These are phyloP conservation scores for Schizothorax lantsangensis DNA, from an alignment of 2,797 vertebrate genomes.

Conservation along the genomic window DNA sequence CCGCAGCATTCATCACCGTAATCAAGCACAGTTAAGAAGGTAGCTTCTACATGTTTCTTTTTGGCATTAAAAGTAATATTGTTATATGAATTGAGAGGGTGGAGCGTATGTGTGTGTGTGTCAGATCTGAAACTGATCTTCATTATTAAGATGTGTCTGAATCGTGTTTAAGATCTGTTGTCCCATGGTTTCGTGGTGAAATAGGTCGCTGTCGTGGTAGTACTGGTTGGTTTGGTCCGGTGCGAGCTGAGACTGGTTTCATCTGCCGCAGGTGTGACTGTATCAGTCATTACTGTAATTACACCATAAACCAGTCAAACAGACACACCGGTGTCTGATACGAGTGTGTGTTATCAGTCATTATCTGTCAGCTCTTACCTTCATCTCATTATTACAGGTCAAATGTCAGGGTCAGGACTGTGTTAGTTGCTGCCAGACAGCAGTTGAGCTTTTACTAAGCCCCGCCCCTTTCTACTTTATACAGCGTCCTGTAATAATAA, in stretches of 20 bases:
- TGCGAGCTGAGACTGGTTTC: background rate
- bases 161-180: background rate
- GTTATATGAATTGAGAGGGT: too few species aligned
- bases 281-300: background rate
- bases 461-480: too few species aligned
- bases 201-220: background rate
- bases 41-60: too few species aligned
- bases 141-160: background rate
- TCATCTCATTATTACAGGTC: background rate
- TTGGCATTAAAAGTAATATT: too few species aligned
- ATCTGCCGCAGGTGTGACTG: background rate
- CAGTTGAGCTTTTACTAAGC: background rate
- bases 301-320: background rate
- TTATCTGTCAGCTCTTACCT: background rate
- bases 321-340: background rate
- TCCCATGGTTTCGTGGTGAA: background rate
- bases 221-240: background rate
- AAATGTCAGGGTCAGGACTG: constrained; percentile 18
- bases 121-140: background rate
- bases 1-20: too few species aligned
- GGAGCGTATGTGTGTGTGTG: too few species aligned
- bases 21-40: too few species aligned
- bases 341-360: constrained; percentile 6
- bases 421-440: background rate
- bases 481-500: background rate